Evolutionary conservation across 2,113 vertebrate species (phyloP).

Genomic region (Phaethornis superciliosus): DNA sequence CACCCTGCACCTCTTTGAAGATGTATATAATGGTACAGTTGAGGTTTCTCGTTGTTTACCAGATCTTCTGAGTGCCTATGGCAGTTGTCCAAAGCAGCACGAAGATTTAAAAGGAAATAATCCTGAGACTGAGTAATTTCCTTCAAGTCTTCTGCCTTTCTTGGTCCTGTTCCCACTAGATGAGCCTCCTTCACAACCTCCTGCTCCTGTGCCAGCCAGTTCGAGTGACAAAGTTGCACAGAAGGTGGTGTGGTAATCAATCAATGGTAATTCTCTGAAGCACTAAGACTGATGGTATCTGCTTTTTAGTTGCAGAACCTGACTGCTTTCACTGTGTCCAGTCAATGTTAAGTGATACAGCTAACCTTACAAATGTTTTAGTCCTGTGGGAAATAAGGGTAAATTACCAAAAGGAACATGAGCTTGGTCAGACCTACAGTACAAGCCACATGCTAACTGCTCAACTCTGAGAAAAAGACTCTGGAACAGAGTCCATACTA

Average conservation of each 20-base stretch:
- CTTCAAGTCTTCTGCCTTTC: constrained; percentile 34
- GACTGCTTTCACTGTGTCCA: constrained; percentile 4
- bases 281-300: neutral
- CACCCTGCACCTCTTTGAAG: neutral
- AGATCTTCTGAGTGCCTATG: neutral
- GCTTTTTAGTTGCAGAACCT: constrained; percentile 31
- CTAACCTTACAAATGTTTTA: constrained; percentile 26
- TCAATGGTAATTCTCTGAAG: constrained; percentile 13
- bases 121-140: constrained; percentile 18
- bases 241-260: neutral
- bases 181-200: neutral
- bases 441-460: neutral
- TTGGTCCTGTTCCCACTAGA: constrained; percentile 38
- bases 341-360: constrained; percentile 3
- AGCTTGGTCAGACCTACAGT: neutral
- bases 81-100: constrained; percentile 15
- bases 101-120: constrained; percentile 38
- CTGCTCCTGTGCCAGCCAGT: neutral
- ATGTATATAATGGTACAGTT: neutral
- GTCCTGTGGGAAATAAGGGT: constrained; percentile 41
- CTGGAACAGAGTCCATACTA: neutral
- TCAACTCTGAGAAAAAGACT: constrained; percentile 19
- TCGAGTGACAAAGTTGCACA: constrained; percentile 23
- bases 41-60: neutral
- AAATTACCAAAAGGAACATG: constrained; percentile 12